Conservation (phyloP, 1,140 invertebrate genomes). For the Apis florea region DNA sequence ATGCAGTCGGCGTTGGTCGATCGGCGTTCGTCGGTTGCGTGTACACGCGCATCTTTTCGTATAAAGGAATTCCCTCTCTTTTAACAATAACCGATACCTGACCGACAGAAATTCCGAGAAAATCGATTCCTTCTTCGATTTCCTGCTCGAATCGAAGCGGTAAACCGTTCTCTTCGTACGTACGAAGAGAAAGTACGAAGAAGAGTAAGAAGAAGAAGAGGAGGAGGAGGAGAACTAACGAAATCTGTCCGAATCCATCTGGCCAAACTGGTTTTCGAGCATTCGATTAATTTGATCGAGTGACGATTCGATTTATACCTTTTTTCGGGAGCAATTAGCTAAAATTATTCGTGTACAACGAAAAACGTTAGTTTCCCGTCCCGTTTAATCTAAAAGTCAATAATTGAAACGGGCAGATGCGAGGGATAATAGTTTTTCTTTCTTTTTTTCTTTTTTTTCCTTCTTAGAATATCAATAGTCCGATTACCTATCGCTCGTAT, state of each 20-base stretch:
- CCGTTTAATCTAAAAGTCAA: background rate
- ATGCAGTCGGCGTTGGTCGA: background rate
- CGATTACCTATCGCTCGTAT: background rate
- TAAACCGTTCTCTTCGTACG: too few species aligned
- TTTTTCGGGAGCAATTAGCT: background rate
- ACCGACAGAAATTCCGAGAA: conserved; percentile 34
- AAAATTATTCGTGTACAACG: too few species aligned
- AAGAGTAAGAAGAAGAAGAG: background rate
- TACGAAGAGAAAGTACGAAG: background rate
- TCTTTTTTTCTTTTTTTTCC: too few species aligned
- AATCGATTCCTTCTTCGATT: conserved; percentile 4
- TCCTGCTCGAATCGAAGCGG: background rate
- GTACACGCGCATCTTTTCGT: conserved; percentile 29
- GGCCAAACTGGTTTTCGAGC: background rate
- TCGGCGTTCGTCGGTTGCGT: conserved; percentile 27
- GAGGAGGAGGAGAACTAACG: background rate
- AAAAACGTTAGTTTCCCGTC: too few species aligned
- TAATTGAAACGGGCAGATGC: background rate
- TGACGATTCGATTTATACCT: background rate
- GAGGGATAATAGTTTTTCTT: background rate
- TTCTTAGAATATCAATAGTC: background rate
- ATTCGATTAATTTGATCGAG: background rate
- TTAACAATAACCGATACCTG: conserved; percentile 36
- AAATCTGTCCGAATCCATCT: background rate
- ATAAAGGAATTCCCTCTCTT: conserved; percentile 11